phyloP scores from a whole-genome alignment of 2,113 vertebrate species.

The Strix uralensis region DNA sequence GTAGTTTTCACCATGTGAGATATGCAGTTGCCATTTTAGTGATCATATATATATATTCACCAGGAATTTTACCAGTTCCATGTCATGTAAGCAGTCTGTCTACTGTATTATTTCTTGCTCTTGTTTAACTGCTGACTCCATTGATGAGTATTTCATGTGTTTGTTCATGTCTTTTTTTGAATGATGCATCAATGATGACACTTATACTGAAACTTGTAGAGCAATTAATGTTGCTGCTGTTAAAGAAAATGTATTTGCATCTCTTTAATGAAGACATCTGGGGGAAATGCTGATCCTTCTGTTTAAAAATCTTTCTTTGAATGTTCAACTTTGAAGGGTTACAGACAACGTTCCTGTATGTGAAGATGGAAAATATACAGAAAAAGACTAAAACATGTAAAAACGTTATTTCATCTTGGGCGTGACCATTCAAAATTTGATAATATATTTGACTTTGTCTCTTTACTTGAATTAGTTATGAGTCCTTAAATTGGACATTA shows the following conservation, averaged over 20 bases:
- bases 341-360: not conserved
- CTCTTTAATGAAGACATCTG: constrained; percentile 42
- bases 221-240: constrained; percentile 60
- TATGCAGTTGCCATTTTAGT: not conserved
- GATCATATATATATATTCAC: not conserved
- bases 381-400: not conserved
- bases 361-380: not conserved
- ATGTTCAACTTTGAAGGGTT: not conserved
- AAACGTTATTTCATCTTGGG: not conserved
- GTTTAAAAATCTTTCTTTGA: constrained; percentile 30
- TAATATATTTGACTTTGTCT: not conserved
- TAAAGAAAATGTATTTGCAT: constrained; percentile 56
- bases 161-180: constrained; percentile 39
- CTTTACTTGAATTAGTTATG: not conserved
- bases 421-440: not conserved
- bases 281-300: constrained; percentile 40
- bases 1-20: not conserved
- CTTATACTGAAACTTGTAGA: constrained; percentile 25
- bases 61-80: not conserved
- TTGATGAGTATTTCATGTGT: not conserved
- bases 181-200: constrained; percentile 47
- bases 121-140: constrained; percentile 23
- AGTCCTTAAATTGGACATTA: not conserved
- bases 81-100: not conserved
- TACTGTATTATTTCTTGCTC: not conserved